Evolutionary conservation across 2,113 vertebrate genomes (phyloP).

Genomic region (Eurystomus gularis): DNA sequence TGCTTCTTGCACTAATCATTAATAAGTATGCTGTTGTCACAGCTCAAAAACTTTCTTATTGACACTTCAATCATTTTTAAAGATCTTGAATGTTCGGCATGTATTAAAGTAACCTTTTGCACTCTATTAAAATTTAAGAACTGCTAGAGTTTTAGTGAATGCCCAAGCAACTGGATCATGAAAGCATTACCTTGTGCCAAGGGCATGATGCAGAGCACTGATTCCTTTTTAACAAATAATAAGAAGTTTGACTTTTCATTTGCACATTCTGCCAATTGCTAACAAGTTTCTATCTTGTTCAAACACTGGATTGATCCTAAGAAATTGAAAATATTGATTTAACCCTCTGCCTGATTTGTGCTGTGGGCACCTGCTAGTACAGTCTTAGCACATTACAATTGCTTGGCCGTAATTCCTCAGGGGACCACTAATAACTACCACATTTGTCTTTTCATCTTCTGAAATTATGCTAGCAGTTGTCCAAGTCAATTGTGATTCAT

Average conservation of each 20-base stretch:
- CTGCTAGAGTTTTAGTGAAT: constrained; percentile 75
- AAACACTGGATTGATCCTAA: constrained; percentile 94
- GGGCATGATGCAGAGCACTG: constrained; percentile 79
- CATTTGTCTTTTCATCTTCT: constrained; percentile 89
- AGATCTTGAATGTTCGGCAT: constrained; percentile 75
- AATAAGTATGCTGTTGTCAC: constrained; percentile 77
- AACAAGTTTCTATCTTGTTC: constrained; percentile 93
- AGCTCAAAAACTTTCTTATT: constrained; percentile 79
- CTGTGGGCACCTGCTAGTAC: constrained; percentile 86
- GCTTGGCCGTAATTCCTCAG: constrained; percentile 90
- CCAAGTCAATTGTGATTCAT: constrained; percentile 88
- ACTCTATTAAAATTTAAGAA: constrained; percentile 84
- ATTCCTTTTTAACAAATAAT: constrained; percentile 85
- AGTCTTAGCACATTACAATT: constrained; percentile 91
- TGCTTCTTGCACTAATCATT: constrained; percentile 77
- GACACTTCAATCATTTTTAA: constrained; percentile 80
- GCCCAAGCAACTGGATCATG: constrained; percentile 78
- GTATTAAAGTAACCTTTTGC: constrained; percentile 79
- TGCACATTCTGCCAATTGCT: constrained; percentile 90
- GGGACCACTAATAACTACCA: constrained; percentile 94
- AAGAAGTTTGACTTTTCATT: constrained; percentile 97
- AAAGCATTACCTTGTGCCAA: constrained; percentile 79
- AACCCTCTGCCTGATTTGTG: constrained; percentile 90
- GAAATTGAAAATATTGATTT: constrained; percentile 99
- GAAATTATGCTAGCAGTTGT: constrained; percentile 94